Percentiles rank a stretch among this genome's conserved stretches.
Conservation (phyloP, 2,888 invertebrate genomes). For the Rhodophaea formosa region DNA sequence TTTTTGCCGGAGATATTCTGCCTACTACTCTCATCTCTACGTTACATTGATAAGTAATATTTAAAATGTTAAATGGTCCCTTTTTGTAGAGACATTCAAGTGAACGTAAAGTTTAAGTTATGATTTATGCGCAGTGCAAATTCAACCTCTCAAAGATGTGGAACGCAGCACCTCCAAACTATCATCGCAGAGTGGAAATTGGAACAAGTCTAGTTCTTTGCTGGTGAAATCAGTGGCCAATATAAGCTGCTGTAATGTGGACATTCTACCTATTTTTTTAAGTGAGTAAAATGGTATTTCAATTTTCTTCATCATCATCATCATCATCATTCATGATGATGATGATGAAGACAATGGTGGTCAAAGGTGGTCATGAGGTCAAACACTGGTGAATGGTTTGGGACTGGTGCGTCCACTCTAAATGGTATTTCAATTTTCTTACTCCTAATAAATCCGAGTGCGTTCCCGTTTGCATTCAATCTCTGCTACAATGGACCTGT, state of each 20-base stretch:
- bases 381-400: too few relatives aligned
- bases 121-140: not conserved
- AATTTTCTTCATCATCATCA: not conserved
- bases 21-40: too few relatives aligned
- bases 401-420: too few relatives aligned
- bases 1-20: too few relatives aligned
- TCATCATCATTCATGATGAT: too few relatives aligned
- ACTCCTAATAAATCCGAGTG: too few relatives aligned
- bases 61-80: not conserved
- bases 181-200: constrained; percentile 7
- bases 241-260: constrained; percentile 62
- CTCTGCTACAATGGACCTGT: too few relatives aligned
- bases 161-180: constrained; percentile 23
- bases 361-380: too few relatives aligned
- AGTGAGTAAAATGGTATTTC: constrained; percentile 32
- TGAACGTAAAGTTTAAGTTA: not conserved
- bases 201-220: constrained; percentile 25
- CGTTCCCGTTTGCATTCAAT: too few relatives aligned
- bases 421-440: too few relatives aligned
- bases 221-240: constrained; percentile 24
- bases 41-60: too few relatives aligned
- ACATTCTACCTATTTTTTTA: constrained; percentile 54
- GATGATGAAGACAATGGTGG: too few relatives aligned
- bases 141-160: constrained; percentile 32
- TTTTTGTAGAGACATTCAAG: not conserved